Evolutionary conservation across 2,797 vertebrate genomes (phyloP), one percentile per base, ranked within the genome.

Genomic region (Cygnus olor): DNA sequence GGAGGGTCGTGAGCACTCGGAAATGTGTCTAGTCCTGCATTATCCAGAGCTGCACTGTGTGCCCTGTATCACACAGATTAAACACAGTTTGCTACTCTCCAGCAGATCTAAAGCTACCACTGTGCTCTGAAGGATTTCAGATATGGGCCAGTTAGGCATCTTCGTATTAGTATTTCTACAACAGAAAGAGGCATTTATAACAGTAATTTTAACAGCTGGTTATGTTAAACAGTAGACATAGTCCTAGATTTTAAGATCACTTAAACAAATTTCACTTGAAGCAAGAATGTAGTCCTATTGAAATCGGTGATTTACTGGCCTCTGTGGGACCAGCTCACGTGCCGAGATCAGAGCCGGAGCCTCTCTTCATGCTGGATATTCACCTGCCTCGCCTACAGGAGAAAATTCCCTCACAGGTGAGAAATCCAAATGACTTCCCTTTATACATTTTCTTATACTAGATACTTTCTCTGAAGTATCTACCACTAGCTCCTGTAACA

Each of bases 11-110:
- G 6, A 58, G 69, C 32, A 20, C 73, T 47, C 49, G 40, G 49
- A 47, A 45, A 32, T 2, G 11, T 47, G 45, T 28, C 69, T n/a
- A n/a, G 34, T 15, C 40, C 64, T 27, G 57, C 72, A 6, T 14
- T 51, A 49, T 3, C 32, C 32, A 8, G 58, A 49, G 73, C 63
- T 10, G 49, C n/a, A 11, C n/a, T 17, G 34, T 3, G 10, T 1
- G 1, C 16, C 68, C 60, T 2, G 0, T 19, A 5, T 16, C 42
- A 44, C 25, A 16, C 0, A 28, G 47, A 7, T 11, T 5, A 69
- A 32, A 80, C 28, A 24, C 25, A 64, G 42, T 51, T 36, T 28
- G 60, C 60, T 11, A 4, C 40, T 21, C 68, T 51, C 15, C 3
- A 6, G 56, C 61, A 73, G 68, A 36, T 16, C 47, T 19, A 53